A percentile compares a stretch with the other conserved stretches of the same genome.
Evolutionary conservation across 2,113 vertebrate species (phyloP).

Genomic region (Xiphophorus maculatus): DNA sequence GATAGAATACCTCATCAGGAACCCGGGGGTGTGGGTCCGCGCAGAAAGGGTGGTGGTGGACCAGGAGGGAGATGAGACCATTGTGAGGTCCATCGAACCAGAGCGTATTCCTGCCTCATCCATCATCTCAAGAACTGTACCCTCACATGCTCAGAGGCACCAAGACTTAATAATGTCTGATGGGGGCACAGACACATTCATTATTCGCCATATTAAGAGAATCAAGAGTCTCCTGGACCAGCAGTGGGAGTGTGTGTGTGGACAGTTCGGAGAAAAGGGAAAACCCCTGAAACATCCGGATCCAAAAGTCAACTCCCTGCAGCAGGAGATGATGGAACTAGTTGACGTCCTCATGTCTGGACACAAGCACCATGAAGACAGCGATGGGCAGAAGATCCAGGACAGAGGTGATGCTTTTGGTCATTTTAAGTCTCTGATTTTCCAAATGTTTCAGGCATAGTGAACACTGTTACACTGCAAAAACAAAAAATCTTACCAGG

Average conservation of each 20-base stretch:
- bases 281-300: constrained; percentile 83
- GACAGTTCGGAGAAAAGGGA: constrained; percentile 76
- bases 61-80: constrained; percentile 28
- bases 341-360: constrained; percentile 86
- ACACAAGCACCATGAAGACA: constrained; percentile 71
- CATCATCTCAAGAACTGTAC: constrained; percentile 7
- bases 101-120: constrained; percentile 3
- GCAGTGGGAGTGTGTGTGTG: constrained; percentile 91
- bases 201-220: constrained; percentile 83
- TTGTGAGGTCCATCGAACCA: constrained; percentile 28
- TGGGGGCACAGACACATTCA: constrained; percentile 69
- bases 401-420: constrained; percentile 50
- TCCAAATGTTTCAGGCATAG: not conserved
- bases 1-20: constrained; percentile 78
- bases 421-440: too few species aligned
- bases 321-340: constrained; percentile 89
- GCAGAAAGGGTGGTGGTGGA: constrained; percentile 46
- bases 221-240: constrained; percentile 91
- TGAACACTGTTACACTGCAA: not conserved
- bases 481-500: too few species aligned
- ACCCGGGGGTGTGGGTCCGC: constrained; percentile 67
- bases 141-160: constrained; percentile 16
- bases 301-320: constrained; percentile 89
- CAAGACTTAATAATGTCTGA: not conserved
- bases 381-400: constrained; percentile 28